Conservation (phyloP, 2,113 vertebrate genomes). For the Columba livia region DNA sequence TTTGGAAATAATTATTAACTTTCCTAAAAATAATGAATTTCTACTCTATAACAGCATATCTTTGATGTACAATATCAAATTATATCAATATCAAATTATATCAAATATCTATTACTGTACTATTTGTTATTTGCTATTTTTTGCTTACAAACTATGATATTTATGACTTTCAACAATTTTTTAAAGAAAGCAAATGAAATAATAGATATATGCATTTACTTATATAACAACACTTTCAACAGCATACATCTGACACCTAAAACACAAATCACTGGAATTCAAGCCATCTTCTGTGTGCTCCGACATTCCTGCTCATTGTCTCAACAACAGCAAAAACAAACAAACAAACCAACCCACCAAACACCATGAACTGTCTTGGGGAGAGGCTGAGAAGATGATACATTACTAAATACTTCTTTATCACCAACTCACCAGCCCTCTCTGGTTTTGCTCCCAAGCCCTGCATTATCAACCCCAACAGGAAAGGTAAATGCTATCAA, state of each 20-base stretch:
- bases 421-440: neutral
- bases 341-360: neutral
- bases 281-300: neutral
- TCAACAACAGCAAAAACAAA: neutral
- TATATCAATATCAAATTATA: too few species aligned
- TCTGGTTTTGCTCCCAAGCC: neutral
- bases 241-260: neutral
- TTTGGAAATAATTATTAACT: neutral
- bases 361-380: neutral
- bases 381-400: neutral
- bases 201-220: neutral
- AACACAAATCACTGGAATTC: neutral
- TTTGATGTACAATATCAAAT: neutral
- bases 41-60: neutral
- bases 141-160: neutral
- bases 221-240: neutral
- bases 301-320: neutral
- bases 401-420: neutral
- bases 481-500: neutral
- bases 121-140: neutral
- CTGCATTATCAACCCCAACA: neutral
- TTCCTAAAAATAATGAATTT: slow-evolving; percentile 2
- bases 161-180: slow-evolving; percentile 20
- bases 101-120: neutral
- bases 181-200: neutral